Conservation (phyloP, 2,888 invertebrate species). For the Cosmia pyralina region DNA sequence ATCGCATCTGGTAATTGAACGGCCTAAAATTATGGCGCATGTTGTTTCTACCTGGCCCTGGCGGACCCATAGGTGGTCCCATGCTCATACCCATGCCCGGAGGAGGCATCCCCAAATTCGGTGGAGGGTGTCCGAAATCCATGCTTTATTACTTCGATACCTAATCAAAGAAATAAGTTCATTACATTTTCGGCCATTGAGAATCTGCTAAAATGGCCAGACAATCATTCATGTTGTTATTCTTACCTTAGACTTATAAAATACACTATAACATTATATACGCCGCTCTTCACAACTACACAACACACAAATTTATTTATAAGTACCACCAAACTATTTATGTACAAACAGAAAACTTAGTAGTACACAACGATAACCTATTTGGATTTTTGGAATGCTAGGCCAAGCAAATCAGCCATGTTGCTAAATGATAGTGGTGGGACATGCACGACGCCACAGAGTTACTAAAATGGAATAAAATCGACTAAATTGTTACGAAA, state of each 20-base stretch:
- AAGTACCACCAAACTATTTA: conserved; percentile 70
- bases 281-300: conserved; percentile 73
- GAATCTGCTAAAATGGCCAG: conserved; percentile 64
- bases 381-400: conserved; percentile 76
- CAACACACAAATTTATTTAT: conserved; percentile 70
- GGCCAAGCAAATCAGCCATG: conserved; percentile 73
- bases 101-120: conserved; percentile 85
- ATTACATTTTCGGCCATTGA: conserved; percentile 73
- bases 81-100: conserved; percentile 83
- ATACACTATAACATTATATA: conserved; percentile 84
- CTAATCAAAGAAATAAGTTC: conserved; percentile 84
- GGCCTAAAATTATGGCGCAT: conserved; percentile 88
- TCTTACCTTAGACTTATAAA: conserved; percentile 82
- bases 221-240: conserved; percentile 52
- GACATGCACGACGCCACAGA: conserved; percentile 27
- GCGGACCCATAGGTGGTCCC: conserved; percentile 79
- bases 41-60: conserved; percentile 84
- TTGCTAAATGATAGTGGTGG: conserved; percentile 62
- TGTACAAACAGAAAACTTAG: conserved; percentile 70
- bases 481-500: conserved; percentile 33
- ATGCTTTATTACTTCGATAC: conserved; percentile 85
- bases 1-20: conserved; percentile 88
- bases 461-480: not conserved
- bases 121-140: conserved; percentile 88
- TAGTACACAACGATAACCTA: conserved; percentile 81